These are phyloP conservation scores for Acrobasis consociella DNA, from an alignment of 2,888 invertebrate genomes.

Conservation along the genomic window DNA sequence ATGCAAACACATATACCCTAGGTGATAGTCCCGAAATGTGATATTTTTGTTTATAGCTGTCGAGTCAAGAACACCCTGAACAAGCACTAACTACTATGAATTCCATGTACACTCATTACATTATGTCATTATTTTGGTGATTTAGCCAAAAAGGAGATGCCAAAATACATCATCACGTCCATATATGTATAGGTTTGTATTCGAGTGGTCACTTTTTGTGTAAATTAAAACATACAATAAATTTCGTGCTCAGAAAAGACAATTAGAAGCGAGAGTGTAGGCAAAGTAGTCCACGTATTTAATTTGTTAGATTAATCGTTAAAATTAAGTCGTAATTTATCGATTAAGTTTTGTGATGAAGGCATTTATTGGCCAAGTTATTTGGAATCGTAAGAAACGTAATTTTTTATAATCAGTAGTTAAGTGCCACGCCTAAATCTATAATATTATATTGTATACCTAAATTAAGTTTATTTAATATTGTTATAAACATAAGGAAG, in stretches of 20 bases:
- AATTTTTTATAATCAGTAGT: slow-evolving; percentile 72
- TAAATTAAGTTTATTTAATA: slow-evolving; percentile 75
- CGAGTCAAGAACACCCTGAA: slow-evolving; percentile 26
- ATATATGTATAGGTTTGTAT: slow-evolving; percentile 39
- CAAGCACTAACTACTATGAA: slow-evolving; percentile 13
- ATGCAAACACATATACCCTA: slow-evolving; percentile 55
- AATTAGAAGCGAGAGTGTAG: slow-evolving; percentile 61
- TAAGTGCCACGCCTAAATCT: slow-evolving; percentile 78
- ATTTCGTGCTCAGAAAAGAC: slow-evolving; percentile 77
- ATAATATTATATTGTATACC: slow-evolving; percentile 61
- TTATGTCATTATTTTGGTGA: slow-evolving; percentile 59
- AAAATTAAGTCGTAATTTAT: slow-evolving; percentile 43
- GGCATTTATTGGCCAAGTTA: slow-evolving; percentile 78
- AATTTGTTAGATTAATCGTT: slow-evolving; percentile 39
- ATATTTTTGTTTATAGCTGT: slow-evolving; percentile 56
- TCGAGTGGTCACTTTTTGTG: slow-evolving; percentile 42
- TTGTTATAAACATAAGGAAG: slow-evolving; percentile 69
- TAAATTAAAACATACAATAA: slow-evolving; percentile 44
- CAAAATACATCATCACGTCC: slow-evolving; percentile 72
- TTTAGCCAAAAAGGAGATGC: slow-evolving; percentile 76
- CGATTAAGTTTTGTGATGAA: slow-evolving; percentile 64
- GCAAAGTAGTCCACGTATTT: slow-evolving; percentile 52
- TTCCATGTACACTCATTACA: slow-evolving; percentile 10
- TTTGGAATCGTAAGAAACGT: slow-evolving; percentile 65
- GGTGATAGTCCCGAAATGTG: slow-evolving; percentile 64